These are phyloP conservation scores for Diorhabda carinulata DNA, from an alignment of 1,140 invertebrate species.

Conservation along the genomic window DNA sequence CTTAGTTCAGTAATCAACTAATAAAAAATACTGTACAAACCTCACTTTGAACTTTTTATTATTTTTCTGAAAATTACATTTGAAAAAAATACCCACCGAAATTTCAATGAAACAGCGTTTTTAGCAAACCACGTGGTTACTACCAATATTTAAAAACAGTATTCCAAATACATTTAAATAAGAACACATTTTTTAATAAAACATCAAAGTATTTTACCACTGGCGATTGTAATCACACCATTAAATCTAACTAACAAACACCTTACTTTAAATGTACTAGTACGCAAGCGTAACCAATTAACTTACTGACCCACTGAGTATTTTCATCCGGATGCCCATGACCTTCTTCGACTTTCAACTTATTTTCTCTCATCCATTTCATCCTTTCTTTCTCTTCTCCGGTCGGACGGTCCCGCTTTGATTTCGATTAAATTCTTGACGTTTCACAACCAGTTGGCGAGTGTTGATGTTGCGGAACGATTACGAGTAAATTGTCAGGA, in stretches of 20 bases:
- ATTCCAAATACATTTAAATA: too few species aligned
- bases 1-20: too few species aligned
- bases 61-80: too few species aligned
- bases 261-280: not conserved
- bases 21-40: too few species aligned
- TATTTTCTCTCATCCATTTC: constrained; percentile 18
- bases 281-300: constrained; percentile 20
- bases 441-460: constrained; percentile 7
- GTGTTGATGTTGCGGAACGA: constrained; percentile 4
- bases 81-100: too few species aligned
- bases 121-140: too few species aligned
- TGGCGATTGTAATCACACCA: too few species aligned
- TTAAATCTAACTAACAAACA: not conserved
- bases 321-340: constrained; percentile 28
- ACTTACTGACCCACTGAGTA: constrained; percentile 31
- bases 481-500: not conserved
- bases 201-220: too few species aligned
- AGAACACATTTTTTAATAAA: too few species aligned
- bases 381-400: constrained; percentile 7
- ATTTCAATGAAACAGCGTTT: too few species aligned
- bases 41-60: too few species aligned
- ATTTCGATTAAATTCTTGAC: constrained; percentile 11
- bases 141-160: too few species aligned
- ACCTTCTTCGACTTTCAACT: constrained; percentile 22
- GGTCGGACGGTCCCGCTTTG: constrained; percentile 6